These are phyloP conservation scores for Reticulitermes lucifugus DNA, from an alignment of 2,888 invertebrate genomes.

Conservation along the genomic window DNA sequence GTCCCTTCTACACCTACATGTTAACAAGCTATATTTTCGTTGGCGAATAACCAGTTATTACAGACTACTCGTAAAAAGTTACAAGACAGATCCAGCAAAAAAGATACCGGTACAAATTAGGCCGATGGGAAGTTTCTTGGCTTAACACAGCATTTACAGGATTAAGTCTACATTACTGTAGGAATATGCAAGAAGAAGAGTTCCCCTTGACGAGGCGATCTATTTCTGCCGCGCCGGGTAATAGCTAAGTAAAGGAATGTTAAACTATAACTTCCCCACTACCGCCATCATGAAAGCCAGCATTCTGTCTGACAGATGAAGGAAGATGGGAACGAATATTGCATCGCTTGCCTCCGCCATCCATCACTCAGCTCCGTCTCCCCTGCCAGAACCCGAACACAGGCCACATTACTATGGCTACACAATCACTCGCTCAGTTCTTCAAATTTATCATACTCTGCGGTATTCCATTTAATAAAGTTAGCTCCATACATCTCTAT, in stretches of 20 bases:
- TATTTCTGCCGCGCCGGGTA: neutral
- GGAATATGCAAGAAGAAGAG: neutral
- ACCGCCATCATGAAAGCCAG: constrained; percentile 16
- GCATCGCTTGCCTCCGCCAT: constrained; percentile 14
- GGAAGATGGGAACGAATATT: constrained; percentile 19
- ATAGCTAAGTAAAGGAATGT: neutral
- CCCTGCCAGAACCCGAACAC: neutral
- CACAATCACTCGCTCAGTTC: neutral
- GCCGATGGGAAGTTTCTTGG: neutral
- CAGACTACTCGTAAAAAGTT: no score
- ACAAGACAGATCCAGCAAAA: neutral
- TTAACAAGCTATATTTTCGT: no score
- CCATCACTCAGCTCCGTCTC: neutral
- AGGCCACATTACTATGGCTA: neutral
- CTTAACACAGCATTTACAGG: neutral
- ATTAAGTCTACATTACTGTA: neutral
- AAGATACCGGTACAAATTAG: neutral
- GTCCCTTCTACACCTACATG: no score
- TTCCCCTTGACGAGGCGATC: neutral
- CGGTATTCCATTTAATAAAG: constrained; percentile 15
- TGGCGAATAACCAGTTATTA: no score
- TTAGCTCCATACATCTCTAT: neutral
- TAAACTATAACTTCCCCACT: constrained; percentile 1
- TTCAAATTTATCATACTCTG: constrained; percentile 5
- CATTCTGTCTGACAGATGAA: constrained; percentile 15